phyloP scores from a whole-genome alignment of 2,888 invertebrate species.

The Idaea aversata region DNA sequence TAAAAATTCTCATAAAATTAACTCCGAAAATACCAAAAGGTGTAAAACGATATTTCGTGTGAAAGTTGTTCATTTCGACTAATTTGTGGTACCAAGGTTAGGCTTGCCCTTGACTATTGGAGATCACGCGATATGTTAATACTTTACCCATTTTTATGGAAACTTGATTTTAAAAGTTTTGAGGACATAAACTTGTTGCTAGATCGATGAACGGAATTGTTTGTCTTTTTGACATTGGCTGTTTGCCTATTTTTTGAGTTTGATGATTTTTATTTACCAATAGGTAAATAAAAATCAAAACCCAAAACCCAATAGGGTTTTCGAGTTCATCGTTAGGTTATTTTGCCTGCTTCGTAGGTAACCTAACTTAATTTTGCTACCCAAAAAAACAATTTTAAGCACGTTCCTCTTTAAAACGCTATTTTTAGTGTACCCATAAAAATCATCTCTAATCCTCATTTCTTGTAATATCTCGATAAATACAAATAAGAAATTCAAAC shows the following conservation, averaged over 20 bases:
- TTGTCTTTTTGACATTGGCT: background rate
- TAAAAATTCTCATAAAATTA: background rate
- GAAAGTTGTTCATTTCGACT: slow-evolving; percentile 10
- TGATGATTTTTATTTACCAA: too few relatives aligned
- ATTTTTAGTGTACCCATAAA: too few relatives aligned
- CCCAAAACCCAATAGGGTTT: too few relatives aligned
- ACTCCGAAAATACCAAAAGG: background rate
- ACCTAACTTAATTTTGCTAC: background rate
- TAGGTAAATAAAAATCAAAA: too few relatives aligned
- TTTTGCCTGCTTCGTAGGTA: background rate
- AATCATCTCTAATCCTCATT: too few relatives aligned
- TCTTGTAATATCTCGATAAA: too few relatives aligned
- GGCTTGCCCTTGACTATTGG: slow-evolving; percentile 29
- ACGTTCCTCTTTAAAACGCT: too few relatives aligned
- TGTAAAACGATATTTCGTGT: slow-evolving; percentile 1
- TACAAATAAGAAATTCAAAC: too few relatives aligned
- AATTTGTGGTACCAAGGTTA: slow-evolving; percentile 1
- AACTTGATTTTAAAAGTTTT: background rate
- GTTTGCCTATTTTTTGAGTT: background rate
- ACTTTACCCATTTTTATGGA: background rate
- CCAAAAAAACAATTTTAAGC: background rate
- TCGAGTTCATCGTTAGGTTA: too few relatives aligned
- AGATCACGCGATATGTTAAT: slow-evolving; percentile 39
- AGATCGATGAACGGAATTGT: background rate
- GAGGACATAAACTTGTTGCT: background rate